A percentile compares a stretch with the other conserved stretches of the same genome.
These are phyloP conservation scores for Galeopterus variegatus DNA, from an alignment of 2,113 vertebrate genomes.

Conservation along the genomic window DNA sequence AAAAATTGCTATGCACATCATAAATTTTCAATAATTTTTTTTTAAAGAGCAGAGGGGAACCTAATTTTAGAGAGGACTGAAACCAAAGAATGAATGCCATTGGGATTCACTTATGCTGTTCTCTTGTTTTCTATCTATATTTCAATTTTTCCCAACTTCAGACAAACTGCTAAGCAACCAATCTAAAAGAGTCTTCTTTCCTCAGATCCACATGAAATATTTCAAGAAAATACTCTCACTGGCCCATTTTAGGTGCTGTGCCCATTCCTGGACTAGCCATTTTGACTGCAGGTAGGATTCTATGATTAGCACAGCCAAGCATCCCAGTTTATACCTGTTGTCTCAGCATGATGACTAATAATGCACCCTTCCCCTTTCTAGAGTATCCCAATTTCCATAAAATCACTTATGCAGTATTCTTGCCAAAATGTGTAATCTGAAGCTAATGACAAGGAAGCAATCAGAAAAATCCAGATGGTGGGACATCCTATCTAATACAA, in stretches of 20 bases:
- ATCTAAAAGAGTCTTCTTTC: background rate
- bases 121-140: background rate
- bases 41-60: background rate
- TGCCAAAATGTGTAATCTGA: conserved; percentile 21
- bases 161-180: background rate
- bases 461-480: background rate
- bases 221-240: background rate
- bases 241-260: background rate
- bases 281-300: background rate
- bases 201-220: conserved; percentile 8
- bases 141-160: conserved; percentile 51
- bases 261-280: background rate
- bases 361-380: background rate
- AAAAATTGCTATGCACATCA: background rate
- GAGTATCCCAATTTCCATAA: background rate
- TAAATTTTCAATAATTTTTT: background rate
- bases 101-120: background rate
- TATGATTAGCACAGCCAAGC: background rate
- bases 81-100: background rate
- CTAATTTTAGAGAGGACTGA: conserved; percentile 47
- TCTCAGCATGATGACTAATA: background rate
- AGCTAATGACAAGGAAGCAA: conserved; percentile 27
- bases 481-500: background rate
- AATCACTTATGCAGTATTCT: background rate
- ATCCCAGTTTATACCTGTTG: background rate